A percentile compares a stretch with the other conserved stretches of the same genome.
Conservation (phyloP, 2,113 vertebrate genomes). For the Mola mola region DNA sequence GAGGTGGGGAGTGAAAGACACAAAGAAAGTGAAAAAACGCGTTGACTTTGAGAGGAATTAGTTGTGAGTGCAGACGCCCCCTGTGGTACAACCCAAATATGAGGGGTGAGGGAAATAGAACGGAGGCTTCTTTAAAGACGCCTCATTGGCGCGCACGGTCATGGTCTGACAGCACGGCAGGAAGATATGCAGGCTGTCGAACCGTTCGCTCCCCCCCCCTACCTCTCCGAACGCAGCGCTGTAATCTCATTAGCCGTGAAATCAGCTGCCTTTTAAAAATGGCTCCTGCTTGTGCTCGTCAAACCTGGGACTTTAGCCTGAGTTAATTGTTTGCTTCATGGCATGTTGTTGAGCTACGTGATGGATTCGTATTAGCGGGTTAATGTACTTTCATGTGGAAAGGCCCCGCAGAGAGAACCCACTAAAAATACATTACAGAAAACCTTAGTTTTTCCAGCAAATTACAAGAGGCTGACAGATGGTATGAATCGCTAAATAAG, state of each 20-base stretch:
- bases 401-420: conserved; percentile 50
- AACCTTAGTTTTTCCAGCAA: conserved; percentile 49
- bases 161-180: conserved; percentile 57
- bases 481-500: conserved; percentile 68
- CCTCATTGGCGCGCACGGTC: conserved; percentile 50
- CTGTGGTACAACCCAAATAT: conserved; percentile 38
- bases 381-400: conserved; percentile 69
- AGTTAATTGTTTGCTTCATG: conserved; percentile 75
- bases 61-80: conserved; percentile 15
- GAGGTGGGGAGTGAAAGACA: conserved; percentile 9
- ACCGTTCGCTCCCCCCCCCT: conserved; percentile 25
- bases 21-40: conserved; percentile 20
- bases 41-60: conserved; percentile 33
- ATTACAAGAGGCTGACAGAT: conserved; percentile 67
- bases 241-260: conserved; percentile 80
- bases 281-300: conserved; percentile 68
- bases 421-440: conserved; percentile 70
- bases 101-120: conserved; percentile 27
- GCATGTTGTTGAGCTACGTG: conserved; percentile 59
- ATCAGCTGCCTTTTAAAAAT: conserved; percentile 67
- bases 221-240: conserved; percentile 47
- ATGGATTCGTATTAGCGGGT: conserved; percentile 70
- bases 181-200: conserved; percentile 51
- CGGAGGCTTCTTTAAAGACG: conserved; percentile 45
- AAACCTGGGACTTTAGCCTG: conserved; percentile 64